Evolutionary conservation across 2,888 invertebrate species (phyloP), one percentile per base, ranked within the genome.

Genomic region (Acleris sparsana): DNA sequence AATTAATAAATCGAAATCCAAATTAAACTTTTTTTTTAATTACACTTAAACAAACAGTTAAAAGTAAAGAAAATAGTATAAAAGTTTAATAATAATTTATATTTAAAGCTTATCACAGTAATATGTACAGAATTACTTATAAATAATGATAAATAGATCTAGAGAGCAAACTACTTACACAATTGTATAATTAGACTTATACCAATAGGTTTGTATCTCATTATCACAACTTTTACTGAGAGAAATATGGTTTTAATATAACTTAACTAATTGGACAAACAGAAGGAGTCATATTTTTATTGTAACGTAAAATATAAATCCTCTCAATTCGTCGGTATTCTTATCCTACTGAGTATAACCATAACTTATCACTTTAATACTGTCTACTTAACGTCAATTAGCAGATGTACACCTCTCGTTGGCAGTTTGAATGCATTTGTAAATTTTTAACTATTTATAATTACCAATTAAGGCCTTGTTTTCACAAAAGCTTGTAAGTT

Each of bases 261-360:
- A 73, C 72, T 70, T 73, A 70, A 69, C 6, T 20, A 17, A 68
- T 43, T 20, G 75, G 88, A 86, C 92, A 88, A 88, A 88, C 66
- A 79, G 93, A 85, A 93, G 93, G 88, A 90, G 87, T 80, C 71
- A 83, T 85, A 92, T 93, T 93, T 92, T 88, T 69, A 72, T 67
- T 13, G 39, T 59, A 73, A 72, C 46, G n/a, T 75, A 88, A 92
- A 93, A 92, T 93, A 89, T 80, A 80, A 86, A 86, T 93, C 92
- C 92, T 93, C 92, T 69, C 92, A 83, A 83, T 87, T 86, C 82
- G 90, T 90, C 59, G 61, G 22, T 48, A 7, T 60, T n/a, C 33
- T 29, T 61, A 60, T 55, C 6, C 53, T 55, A 59, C 9, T 48
- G 44, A 65, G 53, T 60, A 62, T 49, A 52, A 46, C 13, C 39